Base-by-base conservation (phyloP, 2,113 vertebrate genomes). In the Oceanodroma tethys region DNA sequence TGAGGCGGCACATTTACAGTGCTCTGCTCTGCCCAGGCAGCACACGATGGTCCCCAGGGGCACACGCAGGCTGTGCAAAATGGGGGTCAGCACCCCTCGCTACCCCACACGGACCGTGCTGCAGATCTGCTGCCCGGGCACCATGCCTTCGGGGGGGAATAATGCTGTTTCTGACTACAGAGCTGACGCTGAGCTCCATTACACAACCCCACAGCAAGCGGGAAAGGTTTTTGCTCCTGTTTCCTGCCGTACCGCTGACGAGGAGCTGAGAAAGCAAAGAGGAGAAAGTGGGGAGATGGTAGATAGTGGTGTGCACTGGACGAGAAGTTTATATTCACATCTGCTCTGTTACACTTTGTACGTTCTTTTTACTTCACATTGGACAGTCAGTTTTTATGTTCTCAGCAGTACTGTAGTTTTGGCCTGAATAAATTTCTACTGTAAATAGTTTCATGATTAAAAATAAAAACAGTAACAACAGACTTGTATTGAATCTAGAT, bases 21-120 rank as follows among this genome's bases (percentile, higher is more conserved):
- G 8, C 20, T n/a, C 45, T 47, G 75, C 53, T 55, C 59, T 7
- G 55, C 60, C 30, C 40, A 9, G 1, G 71, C 58, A 87, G 88
- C 40, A 23, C n/a, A 1, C 1, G 47, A 42, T 45, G 60, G 21
- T 30, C 53, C 40, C 48, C 47, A 50, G 2, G 3, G 45, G 42
- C 71, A 71, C 23, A 13, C 0, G 2, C 5, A 48, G 45, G 20
- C 59, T 43, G n/a, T 16, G 42, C 26, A 32, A 62, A 62, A 58
- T 0, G 2, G 23, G 47, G 40, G 17, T 16, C 40, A 52, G 59
- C 36, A 30, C 14, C 48, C 40, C 45, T 12, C 1, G 3, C 34
- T 18, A 40, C 23, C 18, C 29, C 8, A 13, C 53, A 11, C 0
- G 1, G 43, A 43, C 14, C 50, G 25, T 2, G 3, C 60, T 42